These are phyloP conservation scores for Limnephilus auricula DNA, from an alignment of 2,888 invertebrate species.

Conservation along the genomic window DNA sequence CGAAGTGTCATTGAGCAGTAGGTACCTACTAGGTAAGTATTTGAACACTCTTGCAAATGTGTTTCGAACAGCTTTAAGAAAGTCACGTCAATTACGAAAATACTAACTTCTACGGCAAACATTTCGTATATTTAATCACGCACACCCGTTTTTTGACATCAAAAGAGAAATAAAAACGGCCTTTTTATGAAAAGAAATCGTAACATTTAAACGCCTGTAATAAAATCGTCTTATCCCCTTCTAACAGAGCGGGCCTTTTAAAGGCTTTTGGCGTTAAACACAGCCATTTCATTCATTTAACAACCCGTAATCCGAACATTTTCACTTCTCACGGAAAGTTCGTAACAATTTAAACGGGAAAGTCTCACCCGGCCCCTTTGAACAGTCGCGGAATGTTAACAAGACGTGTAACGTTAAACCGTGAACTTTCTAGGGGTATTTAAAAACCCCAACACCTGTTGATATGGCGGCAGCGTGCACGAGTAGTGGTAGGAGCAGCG, in stretches of 20 bases:
- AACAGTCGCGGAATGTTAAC: slow-evolving; percentile 44
- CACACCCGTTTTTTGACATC: not conserved
- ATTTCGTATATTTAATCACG: slow-evolving; percentile 37
- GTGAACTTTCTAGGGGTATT: slow-evolving; percentile 31
- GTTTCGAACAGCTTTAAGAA: not conserved
- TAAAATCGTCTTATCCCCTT: slow-evolving; percentile 36
- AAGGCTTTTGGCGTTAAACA: slow-evolving; percentile 32
- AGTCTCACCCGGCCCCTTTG: slow-evolving; percentile 18
- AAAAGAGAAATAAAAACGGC: slow-evolving; percentile 23
- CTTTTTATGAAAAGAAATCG: slow-evolving; percentile 26
- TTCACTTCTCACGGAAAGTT: slow-evolving; percentile 29
- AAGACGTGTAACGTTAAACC: slow-evolving; percentile 41
- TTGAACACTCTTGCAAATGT: not conserved
- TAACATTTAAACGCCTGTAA: slow-evolving; percentile 13
- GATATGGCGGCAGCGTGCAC: slow-evolving; percentile 8
- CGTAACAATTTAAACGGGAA: slow-evolving; percentile 30
- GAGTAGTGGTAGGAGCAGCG: not conserved
- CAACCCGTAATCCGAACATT: slow-evolving; percentile 30
- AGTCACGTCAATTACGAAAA: not conserved
- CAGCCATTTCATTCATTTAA: slow-evolving; percentile 31
- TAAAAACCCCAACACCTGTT: slow-evolving; percentile 53
- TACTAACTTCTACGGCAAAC: not conserved
- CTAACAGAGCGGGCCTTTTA: slow-evolving; percentile 3
- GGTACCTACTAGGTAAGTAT: not conserved
- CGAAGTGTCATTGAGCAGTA: not conserved